These are phyloP conservation scores for Myotis lucifugus DNA, from an alignment of 2,113 vertebrate genomes.

Conservation along the genomic window DNA sequence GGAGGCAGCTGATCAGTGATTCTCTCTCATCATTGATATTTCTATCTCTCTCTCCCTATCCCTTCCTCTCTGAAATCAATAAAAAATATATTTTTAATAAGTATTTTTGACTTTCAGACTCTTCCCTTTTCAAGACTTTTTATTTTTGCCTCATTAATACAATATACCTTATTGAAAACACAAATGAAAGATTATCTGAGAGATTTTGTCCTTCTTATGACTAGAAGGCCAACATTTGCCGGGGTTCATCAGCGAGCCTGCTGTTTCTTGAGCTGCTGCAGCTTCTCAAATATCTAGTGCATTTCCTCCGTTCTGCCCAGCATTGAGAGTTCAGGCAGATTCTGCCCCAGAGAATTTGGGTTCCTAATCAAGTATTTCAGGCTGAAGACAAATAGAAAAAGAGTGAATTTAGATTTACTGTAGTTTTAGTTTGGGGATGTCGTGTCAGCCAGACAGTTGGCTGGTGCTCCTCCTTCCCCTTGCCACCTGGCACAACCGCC, in stretches of 20 bases:
- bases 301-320: not conserved
- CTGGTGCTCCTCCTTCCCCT: not conserved
- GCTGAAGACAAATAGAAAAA: not conserved
- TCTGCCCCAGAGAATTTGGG: not conserved
- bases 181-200: not conserved
- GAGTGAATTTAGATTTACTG: not conserved
- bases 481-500: not conserved
- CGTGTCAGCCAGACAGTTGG: not conserved
- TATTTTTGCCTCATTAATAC: not conserved
- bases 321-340: not conserved
- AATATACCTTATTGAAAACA: not conserved
- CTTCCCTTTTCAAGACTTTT: not conserved
- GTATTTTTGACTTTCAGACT: not conserved
- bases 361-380: slow-evolving; percentile 49
- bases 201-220: not conserved
- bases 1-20: no score
- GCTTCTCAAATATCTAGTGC: not conserved
- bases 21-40: no score
- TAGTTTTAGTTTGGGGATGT: not conserved
- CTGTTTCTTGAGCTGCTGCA: not conserved
- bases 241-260: not conserved
- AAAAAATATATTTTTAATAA: not conserved
- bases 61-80: no score
- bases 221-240: not conserved
- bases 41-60: no score